Percentiles rank a stretch among this genome's conserved stretches.
Evolutionary conservation across 2,113 vertebrate genomes (phyloP).

Genomic region (human (Homo sapiens)): GRCh38 chrX:109465501-109466000

Average conservation of each 20-base stretch:
- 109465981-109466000: not conserved
- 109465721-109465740: not conserved
- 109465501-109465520: not conserved
- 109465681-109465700: not conserved
- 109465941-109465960: not conserved
- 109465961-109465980: not conserved
- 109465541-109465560: slow-evolving; percentile 5
- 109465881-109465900: not conserved
- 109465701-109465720: not conserved
- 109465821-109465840: slow-evolving; percentile 27
- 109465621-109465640: not conserved
- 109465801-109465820: not conserved
- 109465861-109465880: not conserved
- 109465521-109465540: not conserved
- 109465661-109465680: not conserved
- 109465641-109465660: not conserved
- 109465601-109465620: not conserved
- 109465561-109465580: slow-evolving; percentile 13
- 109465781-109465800: not conserved
- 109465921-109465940: not conserved
- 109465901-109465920: not conserved
- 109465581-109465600: not conserved
- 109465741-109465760: slow-evolving; percentile 19
- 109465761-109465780: not conserved
- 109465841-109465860: not conserved